Conservation (phyloP, 2,113 vertebrate genomes). For the Pycnonotus jocosus region DNA sequence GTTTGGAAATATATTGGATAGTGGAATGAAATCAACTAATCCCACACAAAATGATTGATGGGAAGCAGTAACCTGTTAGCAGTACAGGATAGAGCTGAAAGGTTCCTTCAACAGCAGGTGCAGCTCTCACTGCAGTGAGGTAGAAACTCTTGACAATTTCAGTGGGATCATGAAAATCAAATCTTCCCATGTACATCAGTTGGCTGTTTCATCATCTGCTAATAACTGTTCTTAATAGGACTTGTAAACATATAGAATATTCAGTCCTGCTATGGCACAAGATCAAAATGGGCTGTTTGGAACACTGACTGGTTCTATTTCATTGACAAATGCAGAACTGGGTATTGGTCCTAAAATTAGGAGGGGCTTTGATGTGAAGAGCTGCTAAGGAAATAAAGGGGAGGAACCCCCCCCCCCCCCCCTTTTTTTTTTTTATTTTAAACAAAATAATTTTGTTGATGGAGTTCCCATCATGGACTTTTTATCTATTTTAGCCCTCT, state of each 20-base stretch:
- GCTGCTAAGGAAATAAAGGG: not conserved
- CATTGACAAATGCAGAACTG: not conserved
- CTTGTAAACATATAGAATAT: not conserved
- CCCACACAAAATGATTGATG: not conserved
- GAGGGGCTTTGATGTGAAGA: not conserved
- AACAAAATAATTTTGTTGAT: not conserved
- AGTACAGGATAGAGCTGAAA: not conserved
- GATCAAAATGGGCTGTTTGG: not conserved
- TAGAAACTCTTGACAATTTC: not conserved
- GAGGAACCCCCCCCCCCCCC: too few relatives aligned
- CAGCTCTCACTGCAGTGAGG: not conserved
- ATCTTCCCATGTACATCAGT: not conserved
- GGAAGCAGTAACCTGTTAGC: not conserved
- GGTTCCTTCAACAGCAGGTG: not conserved
- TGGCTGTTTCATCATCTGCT: not conserved
- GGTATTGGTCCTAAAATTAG: not conserved
- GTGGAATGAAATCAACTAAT: not conserved
- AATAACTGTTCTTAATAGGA: not conserved
- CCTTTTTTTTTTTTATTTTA: not conserved
- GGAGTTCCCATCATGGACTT: not conserved
- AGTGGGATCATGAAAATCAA: not conserved
- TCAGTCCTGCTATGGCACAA: not conserved
- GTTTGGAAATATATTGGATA: not conserved
- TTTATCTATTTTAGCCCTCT: not conserved
- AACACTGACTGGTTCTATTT: not conserved